A percentile compares a stretch with the other conserved stretches of the same genome.
Conservation (phyloP, 2,113 vertebrate genomes). For the Podilymbus podiceps region DNA sequence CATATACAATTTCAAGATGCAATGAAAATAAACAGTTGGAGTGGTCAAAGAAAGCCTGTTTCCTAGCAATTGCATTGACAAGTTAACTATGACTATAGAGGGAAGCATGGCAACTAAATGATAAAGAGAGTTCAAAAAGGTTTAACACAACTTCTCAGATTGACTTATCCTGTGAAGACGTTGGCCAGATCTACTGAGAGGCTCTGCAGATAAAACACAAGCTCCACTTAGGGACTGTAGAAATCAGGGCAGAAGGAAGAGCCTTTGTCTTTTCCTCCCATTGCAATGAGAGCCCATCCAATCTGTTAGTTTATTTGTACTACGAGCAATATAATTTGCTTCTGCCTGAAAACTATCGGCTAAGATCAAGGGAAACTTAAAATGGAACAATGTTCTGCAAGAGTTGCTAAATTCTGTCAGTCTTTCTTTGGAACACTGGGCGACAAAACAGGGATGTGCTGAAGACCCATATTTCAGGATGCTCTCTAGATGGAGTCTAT, state of each 20-base stretch:
- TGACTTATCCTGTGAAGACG: slow-evolving; percentile 48
- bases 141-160: slow-evolving; percentile 47
- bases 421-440: not conserved
- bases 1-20: slow-evolving; percentile 57
- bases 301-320: not conserved
- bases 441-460: not conserved
- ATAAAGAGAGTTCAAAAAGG: slow-evolving; percentile 46
- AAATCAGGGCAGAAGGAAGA: not conserved
- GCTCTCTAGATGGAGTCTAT: not conserved
- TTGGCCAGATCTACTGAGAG: slow-evolving; percentile 20
- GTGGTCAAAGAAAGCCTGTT: slow-evolving; percentile 62
- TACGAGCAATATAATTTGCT: not conserved
- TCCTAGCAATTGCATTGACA: slow-evolving; percentile 60
- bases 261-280: not conserved
- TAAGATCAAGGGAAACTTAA: slow-evolving; percentile 3
- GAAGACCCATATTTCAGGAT: not conserved
- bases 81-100: slow-evolving; percentile 56
- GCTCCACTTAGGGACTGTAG: not conserved
- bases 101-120: slow-evolving; percentile 57
- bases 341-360: not conserved
- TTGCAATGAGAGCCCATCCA: not conserved
- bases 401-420: not conserved
- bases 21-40: slow-evolving; percentile 47
- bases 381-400: not conserved
- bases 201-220: not conserved